phyloP scores from a whole-genome alignment of 2,888 invertebrate genomes.

The Vesta saturnalis region DNA sequence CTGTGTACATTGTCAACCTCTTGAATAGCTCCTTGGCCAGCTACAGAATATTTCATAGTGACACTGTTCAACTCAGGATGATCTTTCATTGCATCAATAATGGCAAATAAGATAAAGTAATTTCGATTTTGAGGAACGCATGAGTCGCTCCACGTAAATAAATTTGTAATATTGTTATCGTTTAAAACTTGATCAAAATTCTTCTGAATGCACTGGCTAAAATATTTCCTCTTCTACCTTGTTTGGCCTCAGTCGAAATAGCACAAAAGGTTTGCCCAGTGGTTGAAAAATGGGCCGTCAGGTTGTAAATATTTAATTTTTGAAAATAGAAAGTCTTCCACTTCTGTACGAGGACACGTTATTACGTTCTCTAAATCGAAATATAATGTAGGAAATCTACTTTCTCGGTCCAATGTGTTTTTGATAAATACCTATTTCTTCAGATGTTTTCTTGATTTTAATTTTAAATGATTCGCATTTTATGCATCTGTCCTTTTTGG shows the following conservation, averaged over 20 bases:
- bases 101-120: too few relatives aligned
- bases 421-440: neutral
- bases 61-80: too few relatives aligned
- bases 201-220: conserved; percentile 44
- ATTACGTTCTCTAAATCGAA: conserved; percentile 45
- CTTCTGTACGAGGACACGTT: conserved; percentile 42
- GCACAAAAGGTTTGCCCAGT: conserved; percentile 26
- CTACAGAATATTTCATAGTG: too few relatives aligned
- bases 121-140: too few relatives aligned
- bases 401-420: conserved; percentile 1
- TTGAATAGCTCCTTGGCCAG: conserved; percentile 42
- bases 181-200: too few relatives aligned
- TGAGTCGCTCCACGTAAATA: too few relatives aligned
- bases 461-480: conserved; percentile 7
- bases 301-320: conserved; percentile 45
- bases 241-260: conserved; percentile 28
- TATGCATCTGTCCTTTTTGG: conserved; percentile 5
- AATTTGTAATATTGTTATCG: too few relatives aligned
- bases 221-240: conserved; percentile 41
- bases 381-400: neutral
- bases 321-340: conserved; percentile 43
- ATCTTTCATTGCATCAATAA: too few relatives aligned
- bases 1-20: conserved; percentile 42
- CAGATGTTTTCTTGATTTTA: conserved; percentile 7
- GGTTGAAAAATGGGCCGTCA: conserved; percentile 43